Base-by-base conservation (phyloP, 2,888 invertebrate genomes). In the Hydrotaea diabolus region DNA sequence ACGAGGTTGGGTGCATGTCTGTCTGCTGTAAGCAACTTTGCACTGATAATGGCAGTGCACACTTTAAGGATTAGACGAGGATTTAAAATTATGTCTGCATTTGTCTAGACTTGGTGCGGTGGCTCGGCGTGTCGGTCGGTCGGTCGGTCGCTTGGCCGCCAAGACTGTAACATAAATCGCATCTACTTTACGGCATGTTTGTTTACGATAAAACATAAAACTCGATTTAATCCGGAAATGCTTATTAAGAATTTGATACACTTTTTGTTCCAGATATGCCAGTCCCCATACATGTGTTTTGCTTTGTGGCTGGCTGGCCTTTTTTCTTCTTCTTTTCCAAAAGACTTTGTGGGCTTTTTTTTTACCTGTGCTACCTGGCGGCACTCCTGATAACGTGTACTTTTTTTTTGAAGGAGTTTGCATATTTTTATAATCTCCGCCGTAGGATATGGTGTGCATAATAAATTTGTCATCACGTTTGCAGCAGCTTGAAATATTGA, bases 11-110 rank as follows among this genome's bases (percentile, higher is more conserved):
- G 31, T 31, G 31, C 31, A 2, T 31, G 31, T 31, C 31, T 31
- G 31, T 31, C 31, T 31, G 7, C 31, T 31, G 31, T n/a, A 49
- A n/a, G 3, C n/a, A 49, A 59, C 23, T 59, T 59, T 55, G 21
- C 21, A 59, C 19, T 26, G 59, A 59, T 59, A 59, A 15, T 23
- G 59, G 46, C 46, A 31, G 39, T 77, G 49, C 85, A 85, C 85
- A 85, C 85, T 85, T 85, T 77, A 69, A 55, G 85, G 85, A 85
- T 85, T 85, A 82, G 85, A 73, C 46, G 76, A 76, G 79, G 85
- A 74, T 74, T 82, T 79, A 73, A 82, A 85, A 80, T 85, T 82
- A 82, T 26, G 59, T 59, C 59, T 59, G 59, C 59, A 59, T 85
- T 81, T 85, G 85, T 85, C 85, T 85, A 85, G 85, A 85, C 85